A percentile compares a stretch with the other conserved stretches of the same genome.
Evolutionary conservation across 1,140 invertebrate species (phyloP).

Genomic region (Acyrthosiphon pisum): DNA sequence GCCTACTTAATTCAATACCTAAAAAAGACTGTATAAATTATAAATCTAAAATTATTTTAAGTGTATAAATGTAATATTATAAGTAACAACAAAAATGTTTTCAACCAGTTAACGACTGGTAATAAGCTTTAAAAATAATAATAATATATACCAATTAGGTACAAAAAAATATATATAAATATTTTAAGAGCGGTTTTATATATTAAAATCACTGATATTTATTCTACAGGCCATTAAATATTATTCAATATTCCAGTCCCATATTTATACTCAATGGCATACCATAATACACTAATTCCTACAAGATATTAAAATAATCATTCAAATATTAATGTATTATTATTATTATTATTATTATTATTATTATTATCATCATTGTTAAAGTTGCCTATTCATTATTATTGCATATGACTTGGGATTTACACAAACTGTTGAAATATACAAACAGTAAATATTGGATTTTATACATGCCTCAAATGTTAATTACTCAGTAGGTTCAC

Average conservation of each 20-base stretch:
- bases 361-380: not conserved
- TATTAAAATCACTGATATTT: not conserved
- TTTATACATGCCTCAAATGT: not conserved
- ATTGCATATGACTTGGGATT: not conserved
- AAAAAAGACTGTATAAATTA: not conserved
- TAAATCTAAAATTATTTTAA: too few species aligned
- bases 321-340: not conserved
- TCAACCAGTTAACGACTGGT: not conserved
- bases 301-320: not conserved
- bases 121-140: not conserved
- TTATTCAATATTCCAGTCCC: not conserved
- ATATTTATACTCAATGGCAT: not conserved
- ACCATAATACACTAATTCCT: not conserved
- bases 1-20: not conserved
- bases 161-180: not conserved
- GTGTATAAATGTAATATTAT: not conserved
- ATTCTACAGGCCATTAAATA: not conserved
- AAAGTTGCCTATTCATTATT: not conserved
- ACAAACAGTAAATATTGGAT: not conserved
- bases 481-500: not conserved
- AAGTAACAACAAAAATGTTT: not conserved
- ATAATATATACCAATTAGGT: not conserved
- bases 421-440: not conserved
- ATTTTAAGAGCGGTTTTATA: not conserved
- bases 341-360: not conserved